A percentile compares a stretch with the other conserved stretches of the same genome.
These are phyloP conservation scores for Ophion costatus DNA, from an alignment of 2,888 invertebrate genomes.

Conservation along the genomic window DNA sequence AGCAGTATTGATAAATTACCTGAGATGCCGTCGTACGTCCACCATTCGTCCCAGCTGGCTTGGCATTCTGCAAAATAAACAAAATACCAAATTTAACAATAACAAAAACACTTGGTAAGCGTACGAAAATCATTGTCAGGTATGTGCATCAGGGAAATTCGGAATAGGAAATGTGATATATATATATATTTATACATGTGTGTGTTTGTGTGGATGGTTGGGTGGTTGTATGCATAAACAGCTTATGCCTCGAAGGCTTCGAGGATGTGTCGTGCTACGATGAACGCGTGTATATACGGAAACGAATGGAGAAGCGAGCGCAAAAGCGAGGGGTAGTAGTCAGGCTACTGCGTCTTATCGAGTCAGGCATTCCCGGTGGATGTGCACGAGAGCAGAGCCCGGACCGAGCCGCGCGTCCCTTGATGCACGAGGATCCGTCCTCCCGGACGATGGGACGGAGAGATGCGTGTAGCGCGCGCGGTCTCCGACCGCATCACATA, in stretches of 20 bases:
- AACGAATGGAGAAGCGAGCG: not conserved
- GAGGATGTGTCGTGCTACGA: not conserved
- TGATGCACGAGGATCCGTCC: not conserved
- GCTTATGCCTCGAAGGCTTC: not conserved
- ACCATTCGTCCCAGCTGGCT: constrained; percentile 95
- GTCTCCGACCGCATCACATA: constrained; percentile 12
- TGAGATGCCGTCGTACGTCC: constrained; percentile 94
- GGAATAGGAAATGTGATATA: no score
- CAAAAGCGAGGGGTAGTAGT: constrained; percentile 7
- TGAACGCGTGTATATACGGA: not conserved
- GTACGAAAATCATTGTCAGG: not conserved
- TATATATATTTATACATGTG: no score
- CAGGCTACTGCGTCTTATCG: constrained; percentile 25
- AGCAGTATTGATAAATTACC: constrained; percentile 85
- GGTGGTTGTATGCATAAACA: not conserved
- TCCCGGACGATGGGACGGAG: not conserved
- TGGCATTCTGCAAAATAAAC: constrained; percentile 88
- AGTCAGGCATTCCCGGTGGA: constrained; percentile 45
- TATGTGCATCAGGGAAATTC: no score
- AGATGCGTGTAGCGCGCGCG: not conserved
- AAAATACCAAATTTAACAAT: not conserved
- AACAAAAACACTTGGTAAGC: not conserved
- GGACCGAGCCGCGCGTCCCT: not conserved
- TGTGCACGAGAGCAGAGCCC: constrained; percentile 22
- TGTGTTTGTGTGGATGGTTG: not conserved